Conservation (phyloP, 2,113 vertebrate species). For the Pangasianodon hypophthalmus region DNA sequence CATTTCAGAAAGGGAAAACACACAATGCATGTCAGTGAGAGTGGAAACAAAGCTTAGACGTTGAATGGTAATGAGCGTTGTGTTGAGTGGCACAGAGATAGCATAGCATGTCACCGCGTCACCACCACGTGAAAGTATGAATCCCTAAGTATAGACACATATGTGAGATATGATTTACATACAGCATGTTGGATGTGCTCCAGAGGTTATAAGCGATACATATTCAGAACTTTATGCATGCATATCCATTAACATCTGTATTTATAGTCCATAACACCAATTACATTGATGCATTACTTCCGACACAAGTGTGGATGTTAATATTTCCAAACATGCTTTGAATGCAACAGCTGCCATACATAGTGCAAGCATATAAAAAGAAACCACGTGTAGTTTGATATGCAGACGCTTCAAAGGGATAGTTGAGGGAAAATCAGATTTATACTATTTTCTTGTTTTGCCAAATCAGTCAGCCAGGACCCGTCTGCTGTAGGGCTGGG, state of each 20-base stretch:
- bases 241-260: conserved; percentile 10
- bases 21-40: conserved; percentile 19
- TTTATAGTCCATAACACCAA: conserved; percentile 1
- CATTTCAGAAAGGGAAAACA: conserved; percentile 12
- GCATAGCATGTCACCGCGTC: neutral
- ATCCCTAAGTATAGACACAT: neutral
- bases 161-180: neutral
- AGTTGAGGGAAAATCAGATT: neutral
- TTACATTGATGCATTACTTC: neutral
- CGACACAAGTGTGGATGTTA: neutral
- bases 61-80: neutral
- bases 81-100: conserved; percentile 10
- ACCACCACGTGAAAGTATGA: neutral
- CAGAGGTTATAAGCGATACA: neutral
- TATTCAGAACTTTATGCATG: neutral
- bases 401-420: neutral
- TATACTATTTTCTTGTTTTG: neutral
- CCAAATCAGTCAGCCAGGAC: neutral
- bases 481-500: neutral
- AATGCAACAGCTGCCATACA: neutral
- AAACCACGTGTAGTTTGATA: neutral
- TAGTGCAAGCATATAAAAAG: neutral
- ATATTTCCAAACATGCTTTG: neutral
- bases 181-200: neutral
- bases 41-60: neutral